Conservation (phyloP, 2,888 invertebrate genomes). For the Parnassius glacialis region DNA sequence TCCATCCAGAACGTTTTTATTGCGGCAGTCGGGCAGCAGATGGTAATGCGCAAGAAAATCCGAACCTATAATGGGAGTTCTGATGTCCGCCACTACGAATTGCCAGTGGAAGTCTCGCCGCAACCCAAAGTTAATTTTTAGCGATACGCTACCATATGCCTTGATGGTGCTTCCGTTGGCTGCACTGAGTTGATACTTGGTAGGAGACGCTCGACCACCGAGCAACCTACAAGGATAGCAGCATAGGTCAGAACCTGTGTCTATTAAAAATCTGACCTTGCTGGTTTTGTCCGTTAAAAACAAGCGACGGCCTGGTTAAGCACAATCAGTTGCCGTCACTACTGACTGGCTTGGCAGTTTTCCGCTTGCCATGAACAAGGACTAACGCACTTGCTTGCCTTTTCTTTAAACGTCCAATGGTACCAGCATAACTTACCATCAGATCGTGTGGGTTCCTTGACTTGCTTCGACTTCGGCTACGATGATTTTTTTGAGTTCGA, state of each 20-base stretch:
- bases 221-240: constrained; percentile 8
- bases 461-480: neutral
- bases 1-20: constrained; percentile 21
- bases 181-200: constrained; percentile 26
- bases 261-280: constrained; percentile 21
- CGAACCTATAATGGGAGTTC: constrained; percentile 26
- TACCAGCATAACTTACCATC: constrained; percentile 1
- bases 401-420: constrained; percentile 1
- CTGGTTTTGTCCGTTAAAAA: constrained; percentile 25
- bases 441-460: neutral
- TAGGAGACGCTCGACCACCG: neutral
- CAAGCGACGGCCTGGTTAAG: constrained; percentile 21
- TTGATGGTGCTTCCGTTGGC: constrained; percentile 29
- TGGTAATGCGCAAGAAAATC: constrained; percentile 27
- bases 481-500: neutral
- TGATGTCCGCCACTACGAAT: constrained; percentile 29
- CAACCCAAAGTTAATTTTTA: constrained; percentile 26
- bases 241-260: constrained; percentile 31
- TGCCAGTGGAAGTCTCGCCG: constrained; percentile 23
- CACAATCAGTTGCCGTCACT: constrained; percentile 30
- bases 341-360: constrained; percentile 28
- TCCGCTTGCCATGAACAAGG: constrained; percentile 27
- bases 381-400: constrained; percentile 14
- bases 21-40: constrained; percentile 27
- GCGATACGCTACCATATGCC: constrained; percentile 24